These are phyloP conservation scores for Acronicta leporina DNA, from an alignment of 2,888 invertebrate genomes.

Conservation along the genomic window DNA sequence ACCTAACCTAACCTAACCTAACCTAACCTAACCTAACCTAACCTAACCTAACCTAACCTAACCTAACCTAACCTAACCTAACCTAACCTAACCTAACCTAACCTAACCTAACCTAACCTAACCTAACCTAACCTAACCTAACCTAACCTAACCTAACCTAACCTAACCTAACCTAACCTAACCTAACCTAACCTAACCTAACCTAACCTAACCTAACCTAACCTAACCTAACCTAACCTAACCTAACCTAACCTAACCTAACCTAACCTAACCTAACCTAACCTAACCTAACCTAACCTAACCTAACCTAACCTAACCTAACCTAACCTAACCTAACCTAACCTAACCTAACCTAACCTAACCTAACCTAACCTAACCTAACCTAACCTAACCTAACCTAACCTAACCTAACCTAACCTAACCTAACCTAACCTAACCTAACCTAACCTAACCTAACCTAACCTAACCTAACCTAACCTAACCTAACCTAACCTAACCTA, in stretches of 20 bases:
- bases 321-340: constrained; percentile 8
- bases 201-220: constrained; percentile 8
- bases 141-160: constrained; percentile 11
- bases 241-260: constrained; percentile 7
- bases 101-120: neutral
- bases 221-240: constrained; percentile 8
- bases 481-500: constrained; percentile 8
- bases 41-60: constrained; percentile 31
- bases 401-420: constrained; percentile 7
- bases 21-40: constrained; percentile 15
- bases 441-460: constrained; percentile 8
- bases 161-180: constrained; percentile 6
- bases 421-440: constrained; percentile 8
- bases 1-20: constrained; percentile 29
- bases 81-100: neutral
- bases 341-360: constrained; percentile 8
- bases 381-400: constrained; percentile 7
- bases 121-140: constrained; percentile 3
- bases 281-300: constrained; percentile 6
- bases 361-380: constrained; percentile 8
- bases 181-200: constrained; percentile 7
- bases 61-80: constrained; percentile 8
- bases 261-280: constrained; percentile 7
- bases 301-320: constrained; percentile 6
- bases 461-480: constrained; percentile 8